Percentiles rank a stretch among this genome's conserved stretches.
phyloP scores from a whole-genome alignment of 37 sponge, comb jelly and placozoan species.

The Chondrilla cf. caribensis region DNA sequence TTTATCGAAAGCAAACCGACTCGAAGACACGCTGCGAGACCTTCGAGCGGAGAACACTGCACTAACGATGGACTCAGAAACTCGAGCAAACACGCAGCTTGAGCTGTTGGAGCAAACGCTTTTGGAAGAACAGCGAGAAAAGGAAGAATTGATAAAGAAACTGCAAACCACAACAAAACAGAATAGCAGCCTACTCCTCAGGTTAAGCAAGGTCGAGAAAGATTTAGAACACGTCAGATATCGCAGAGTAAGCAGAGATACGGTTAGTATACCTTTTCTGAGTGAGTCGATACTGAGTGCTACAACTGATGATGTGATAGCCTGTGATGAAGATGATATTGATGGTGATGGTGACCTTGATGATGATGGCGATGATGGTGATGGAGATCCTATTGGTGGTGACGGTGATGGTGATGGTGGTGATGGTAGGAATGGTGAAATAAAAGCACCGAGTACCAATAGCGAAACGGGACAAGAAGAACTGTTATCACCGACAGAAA shows the following conservation, averaged over 20 bases:
- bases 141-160: conserved; percentile 44
- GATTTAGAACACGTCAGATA: neutral
- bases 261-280: neutral
- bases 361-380: too few relatives aligned
- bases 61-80: conserved; percentile 13
- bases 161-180: conserved; percentile 27
- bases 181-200: conserved; percentile 8
- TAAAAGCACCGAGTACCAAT: too few relatives aligned
- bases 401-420: too few relatives aligned
- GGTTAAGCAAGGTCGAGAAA: neutral
- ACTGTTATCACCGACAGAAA: too few relatives aligned
- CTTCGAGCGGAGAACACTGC: conserved; percentile 22
- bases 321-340: too few relatives aligned
- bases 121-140: conserved; percentile 15
- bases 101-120: conserved; percentile 20
- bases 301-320: too few relatives aligned
- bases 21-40: conserved; percentile 43
- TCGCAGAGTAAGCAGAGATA: neutral
- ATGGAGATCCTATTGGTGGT: too few relatives aligned
- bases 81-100: neutral
- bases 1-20: conserved; percentile 13
- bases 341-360: too few relatives aligned
- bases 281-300: neutral
- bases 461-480: too few relatives aligned
- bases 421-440: too few relatives aligned